These are phyloP conservation scores for Polydrusus cervinus DNA, from an alignment of 2,888 invertebrate genomes.

Conservation along the genomic window DNA sequence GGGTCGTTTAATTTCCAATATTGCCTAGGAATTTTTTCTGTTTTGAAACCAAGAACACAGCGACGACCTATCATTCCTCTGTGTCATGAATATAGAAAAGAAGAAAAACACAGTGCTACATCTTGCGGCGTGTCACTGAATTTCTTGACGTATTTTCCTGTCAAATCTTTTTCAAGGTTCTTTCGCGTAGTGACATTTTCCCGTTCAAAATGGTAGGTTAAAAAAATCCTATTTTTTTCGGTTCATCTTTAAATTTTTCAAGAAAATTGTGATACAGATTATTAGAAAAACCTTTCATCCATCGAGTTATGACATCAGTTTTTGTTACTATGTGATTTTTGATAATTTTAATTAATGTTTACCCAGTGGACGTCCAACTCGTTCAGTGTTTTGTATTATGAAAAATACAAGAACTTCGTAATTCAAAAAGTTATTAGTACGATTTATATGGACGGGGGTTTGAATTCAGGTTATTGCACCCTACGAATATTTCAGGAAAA, in stretches of 20 bases:
- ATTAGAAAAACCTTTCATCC: slow-evolving; percentile 5
- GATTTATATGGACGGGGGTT: not conserved
- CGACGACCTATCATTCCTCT: too few relatives aligned
- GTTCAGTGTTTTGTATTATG: not conserved
- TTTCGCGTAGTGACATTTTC: slow-evolving; percentile 63
- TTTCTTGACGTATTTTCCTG: slow-evolving; percentile 22
- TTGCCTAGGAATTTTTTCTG: too few relatives aligned
- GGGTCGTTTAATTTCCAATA: too few relatives aligned
- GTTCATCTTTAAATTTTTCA: slow-evolving; percentile 56
- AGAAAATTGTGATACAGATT: slow-evolving; percentile 28
- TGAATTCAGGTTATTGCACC: not conserved
- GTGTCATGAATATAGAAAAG: too few relatives aligned
- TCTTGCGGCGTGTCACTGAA: not conserved
- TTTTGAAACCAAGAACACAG: too few relatives aligned
- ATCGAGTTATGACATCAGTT: slow-evolving; percentile 13
- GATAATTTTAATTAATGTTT: slow-evolving; percentile 21
- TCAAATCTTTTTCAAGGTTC: slow-evolving; percentile 55
- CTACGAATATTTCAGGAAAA: not conserved
- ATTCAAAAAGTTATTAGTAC: not conserved
- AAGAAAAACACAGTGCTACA: not conserved
- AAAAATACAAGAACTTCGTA: not conserved
- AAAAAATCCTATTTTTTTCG: slow-evolving; percentile 61
- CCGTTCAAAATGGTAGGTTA: slow-evolving; percentile 67
- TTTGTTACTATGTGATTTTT: slow-evolving; percentile 6
- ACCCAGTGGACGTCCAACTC: not conserved